Evolutionary conservation across 1,140 invertebrate genomes (phyloP), one percentile per base, ranked within the genome.

Genomic region (Drosophila aff.): DNA sequence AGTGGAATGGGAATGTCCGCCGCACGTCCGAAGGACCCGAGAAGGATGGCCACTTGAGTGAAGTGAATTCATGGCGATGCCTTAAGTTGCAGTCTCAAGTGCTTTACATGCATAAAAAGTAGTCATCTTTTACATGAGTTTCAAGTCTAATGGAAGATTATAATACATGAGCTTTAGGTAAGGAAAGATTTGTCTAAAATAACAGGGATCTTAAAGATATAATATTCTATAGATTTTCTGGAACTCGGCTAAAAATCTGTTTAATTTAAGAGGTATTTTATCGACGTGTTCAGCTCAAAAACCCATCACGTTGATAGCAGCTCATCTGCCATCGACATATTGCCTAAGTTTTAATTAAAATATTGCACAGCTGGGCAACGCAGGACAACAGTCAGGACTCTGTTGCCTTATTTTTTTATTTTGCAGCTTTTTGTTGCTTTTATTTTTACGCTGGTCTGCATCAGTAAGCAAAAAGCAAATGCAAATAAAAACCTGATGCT

Each of bases 271-370:
- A 55, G 50, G 46, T 68, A 76, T 28, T 2, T 10, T 10, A 0
- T 2, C 31, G 33, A 47, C 41, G 33, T 61, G 13, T 28, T 13
- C 2, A 0, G 2, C 18, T 2, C 2, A 3, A 23, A 31, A 33
- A 16, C 0, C 62, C 36, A 60, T 57, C 43, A 58, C 23, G 31
- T 28, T 73, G 18, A 47, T 66, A 40, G 61, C 18, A 53, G 31
- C 50, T 23, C 40, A 31, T 53, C 16, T 16, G 44, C 61, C 23
- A 33, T 31, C 73, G 65, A 59, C 66, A 76, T 71, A 75, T 78
- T 68, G 66, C 62, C 78, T 59, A 81, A 84, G 81, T 90, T 89
- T 89, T 89, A 89, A 89, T 89, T 89, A 89, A 89, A 89, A 89
- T 71, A 75, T 66, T 49, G 46, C 59, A 53, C 68, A 87, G 72